Conservation (phyloP, 2,888 invertebrate genomes). For the Orthonychiurus folsomi region DNA sequence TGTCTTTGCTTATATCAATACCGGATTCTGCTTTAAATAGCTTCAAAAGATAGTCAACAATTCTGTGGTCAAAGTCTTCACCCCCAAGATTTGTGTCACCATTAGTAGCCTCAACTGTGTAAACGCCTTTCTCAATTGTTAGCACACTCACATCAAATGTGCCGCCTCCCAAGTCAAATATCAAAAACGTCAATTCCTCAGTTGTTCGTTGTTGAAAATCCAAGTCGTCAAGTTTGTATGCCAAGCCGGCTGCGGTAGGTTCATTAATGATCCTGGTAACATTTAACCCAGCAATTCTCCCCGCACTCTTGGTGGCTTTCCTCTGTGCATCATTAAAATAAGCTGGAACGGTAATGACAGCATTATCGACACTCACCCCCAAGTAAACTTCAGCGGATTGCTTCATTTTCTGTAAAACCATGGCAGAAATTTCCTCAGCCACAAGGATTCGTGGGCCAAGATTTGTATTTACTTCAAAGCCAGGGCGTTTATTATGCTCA, state of each 20-base stretch:
- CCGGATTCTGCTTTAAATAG: background rate
- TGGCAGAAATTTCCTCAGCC: conserved; percentile 55
- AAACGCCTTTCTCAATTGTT: background rate
- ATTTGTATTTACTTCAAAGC: background rate
- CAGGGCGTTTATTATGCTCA: background rate
- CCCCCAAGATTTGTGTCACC: conserved; percentile 50
- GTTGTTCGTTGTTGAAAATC: conserved; percentile 46
- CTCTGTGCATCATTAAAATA: conserved; percentile 60
- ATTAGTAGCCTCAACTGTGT: background rate
- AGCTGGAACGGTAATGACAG: conserved; percentile 70
- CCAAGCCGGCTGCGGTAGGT: conserved; percentile 77
- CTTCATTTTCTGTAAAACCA: conserved; percentile 79
- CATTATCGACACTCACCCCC: conserved; percentile 68
- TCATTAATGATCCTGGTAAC: conserved; percentile 82
- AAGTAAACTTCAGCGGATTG: conserved; percentile 78
- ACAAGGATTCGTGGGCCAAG: conserved; percentile 49
- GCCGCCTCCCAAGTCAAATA: background rate
- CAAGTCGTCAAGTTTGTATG: conserved; percentile 53
- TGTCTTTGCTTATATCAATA: background rate
- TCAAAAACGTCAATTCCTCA: background rate
- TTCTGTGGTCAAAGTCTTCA: conserved; percentile 46
- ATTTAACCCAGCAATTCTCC: conserved; percentile 68
- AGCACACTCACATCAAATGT: background rate
- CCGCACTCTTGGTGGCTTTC: conserved; percentile 71
- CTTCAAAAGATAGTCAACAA: background rate